Evolutionary conservation across 1,140 invertebrate genomes (phyloP).

Genomic region (Listronotus oregonensis): DNA sequence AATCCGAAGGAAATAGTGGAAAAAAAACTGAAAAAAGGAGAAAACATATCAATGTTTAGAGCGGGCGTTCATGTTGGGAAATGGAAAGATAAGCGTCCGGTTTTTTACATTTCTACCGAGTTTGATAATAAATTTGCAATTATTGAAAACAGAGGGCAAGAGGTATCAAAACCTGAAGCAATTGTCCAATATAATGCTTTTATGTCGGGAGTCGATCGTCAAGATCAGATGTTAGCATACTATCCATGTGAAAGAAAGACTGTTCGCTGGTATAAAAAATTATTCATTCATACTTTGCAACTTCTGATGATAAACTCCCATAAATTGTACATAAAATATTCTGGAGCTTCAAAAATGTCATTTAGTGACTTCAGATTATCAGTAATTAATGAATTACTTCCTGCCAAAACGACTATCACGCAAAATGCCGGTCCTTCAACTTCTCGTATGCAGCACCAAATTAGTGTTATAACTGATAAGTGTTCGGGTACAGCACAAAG

Average conservation of each 20-base stretch:
- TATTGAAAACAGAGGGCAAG: constrained; percentile 23
- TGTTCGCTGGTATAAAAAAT: constrained; percentile 32
- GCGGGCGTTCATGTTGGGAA: constrained; percentile 30
- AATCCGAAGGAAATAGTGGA: too few relatives aligned
- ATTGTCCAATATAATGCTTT: constrained; percentile 39
- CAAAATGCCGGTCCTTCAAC: too few relatives aligned
- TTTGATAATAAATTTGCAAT: constrained; percentile 42
- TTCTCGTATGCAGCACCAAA: too few relatives aligned
- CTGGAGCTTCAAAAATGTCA: not conserved
- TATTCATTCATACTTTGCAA: constrained; percentile 28
- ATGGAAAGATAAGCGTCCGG: constrained; percentile 52
- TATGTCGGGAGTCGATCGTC: constrained; percentile 28
- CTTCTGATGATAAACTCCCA: not conserved
- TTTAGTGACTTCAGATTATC: too few relatives aligned
- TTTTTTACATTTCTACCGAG: constrained; percentile 49
- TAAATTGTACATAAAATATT: too few relatives aligned
- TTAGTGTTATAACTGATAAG: too few relatives aligned
- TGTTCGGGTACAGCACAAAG: too few relatives aligned
- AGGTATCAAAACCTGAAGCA: constrained; percentile 18
- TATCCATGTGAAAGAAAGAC: constrained; percentile 28
- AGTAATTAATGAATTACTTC: too few relatives aligned
- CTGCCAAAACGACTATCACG: too few relatives aligned
- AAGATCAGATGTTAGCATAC: constrained; percentile 35
- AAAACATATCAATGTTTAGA: too few relatives aligned
- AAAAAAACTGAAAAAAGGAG: too few relatives aligned